Percentiles rank a stretch among this genome's conserved stretches.
Evolutionary conservation across 2,888 invertebrate genomes (phyloP).

Genomic region (Pristionchus arcanus): DNA sequence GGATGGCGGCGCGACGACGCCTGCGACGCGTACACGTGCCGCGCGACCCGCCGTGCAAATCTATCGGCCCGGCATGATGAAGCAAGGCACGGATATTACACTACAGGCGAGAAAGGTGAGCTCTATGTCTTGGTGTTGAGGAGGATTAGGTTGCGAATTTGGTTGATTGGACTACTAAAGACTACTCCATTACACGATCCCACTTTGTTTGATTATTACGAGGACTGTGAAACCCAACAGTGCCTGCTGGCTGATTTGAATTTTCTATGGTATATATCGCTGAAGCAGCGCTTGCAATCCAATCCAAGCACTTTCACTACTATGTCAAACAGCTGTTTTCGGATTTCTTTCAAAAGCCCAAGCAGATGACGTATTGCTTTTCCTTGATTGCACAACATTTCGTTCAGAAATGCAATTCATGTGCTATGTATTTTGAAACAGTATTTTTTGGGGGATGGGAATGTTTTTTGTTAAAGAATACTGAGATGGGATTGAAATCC

Average conservation of each 20-base stretch:
- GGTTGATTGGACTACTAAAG: neutral
- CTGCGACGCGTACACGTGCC: neutral
- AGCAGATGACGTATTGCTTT: neutral
- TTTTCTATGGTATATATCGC: too few species aligned
- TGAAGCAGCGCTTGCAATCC: neutral
- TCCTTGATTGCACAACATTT: neutral
- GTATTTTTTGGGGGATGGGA: neutral
- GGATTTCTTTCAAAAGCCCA: neutral
- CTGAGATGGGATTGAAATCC: neutral
- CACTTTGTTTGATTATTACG: neutral
- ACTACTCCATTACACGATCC: neutral
- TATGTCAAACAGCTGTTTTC: neutral
- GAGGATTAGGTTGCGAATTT: neutral
- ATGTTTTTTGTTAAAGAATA: neutral
- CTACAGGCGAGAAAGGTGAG: conserved; percentile 52
- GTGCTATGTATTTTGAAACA: neutral
- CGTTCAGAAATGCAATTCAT: neutral
- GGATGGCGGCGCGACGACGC: neutral
- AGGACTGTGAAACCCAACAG: neutral
- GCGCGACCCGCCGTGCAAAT: conserved; percentile 56
- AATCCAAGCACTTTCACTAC: neutral
- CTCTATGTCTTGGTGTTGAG: neutral
- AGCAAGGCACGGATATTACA: conserved; percentile 58
- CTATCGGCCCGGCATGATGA: conserved; percentile 59
- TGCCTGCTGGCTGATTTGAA: neutral